Evolutionary conservation across 2,888 invertebrate species (phyloP), one percentile per base, ranked within the genome.

Genomic region (Eupithecia tripunctaria): DNA sequence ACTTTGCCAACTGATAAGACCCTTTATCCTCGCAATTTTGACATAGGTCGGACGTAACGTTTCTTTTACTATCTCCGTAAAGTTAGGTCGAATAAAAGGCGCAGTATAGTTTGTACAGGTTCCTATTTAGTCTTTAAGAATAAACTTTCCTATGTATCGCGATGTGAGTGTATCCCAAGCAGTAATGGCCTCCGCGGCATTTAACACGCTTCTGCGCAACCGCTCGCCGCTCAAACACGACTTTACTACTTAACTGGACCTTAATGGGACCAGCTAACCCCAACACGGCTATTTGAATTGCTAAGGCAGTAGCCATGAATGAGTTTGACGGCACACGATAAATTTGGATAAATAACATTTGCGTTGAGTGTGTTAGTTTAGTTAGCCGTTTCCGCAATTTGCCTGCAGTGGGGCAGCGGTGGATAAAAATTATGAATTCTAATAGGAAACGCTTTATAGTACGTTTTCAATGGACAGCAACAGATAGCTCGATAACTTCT

Each of bases 101-200:
- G 29, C 60, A 8, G 29, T 29, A 3, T 29, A 60, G 7, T 60
- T 60, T 60, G 29, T 4, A 29, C 27, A 18, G 60, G 27, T 27
- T 60, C 60, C 29, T 60, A 29, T 60, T 27, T 14, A 18, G 29
- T 29, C 10, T 10, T 8, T 29, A 15, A 18, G 29, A 8, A 29
- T 38, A 1, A 15, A 36, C 14, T 21, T 21, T 51, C 47, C 21
- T n/a, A 1, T 4, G 63, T 63, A 38, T 4, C n/a, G 8, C 10
- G 47, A 14, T 12, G 10, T 51, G 21, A 56, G 70, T 76, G 75
- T 75, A 73, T 75, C 66, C 67, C 59, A 72, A 70, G 66, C 71
- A 70, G 29, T 69, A 73, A 73, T 73, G 72, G 74, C 27, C 71
- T 69, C 47, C 51, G 74, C 32, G 74, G 65, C 56, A n/a, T 70